phyloP scores from a whole-genome alignment of 1,140 invertebrate genomes.

The Sarcophaga bullata region DNA sequence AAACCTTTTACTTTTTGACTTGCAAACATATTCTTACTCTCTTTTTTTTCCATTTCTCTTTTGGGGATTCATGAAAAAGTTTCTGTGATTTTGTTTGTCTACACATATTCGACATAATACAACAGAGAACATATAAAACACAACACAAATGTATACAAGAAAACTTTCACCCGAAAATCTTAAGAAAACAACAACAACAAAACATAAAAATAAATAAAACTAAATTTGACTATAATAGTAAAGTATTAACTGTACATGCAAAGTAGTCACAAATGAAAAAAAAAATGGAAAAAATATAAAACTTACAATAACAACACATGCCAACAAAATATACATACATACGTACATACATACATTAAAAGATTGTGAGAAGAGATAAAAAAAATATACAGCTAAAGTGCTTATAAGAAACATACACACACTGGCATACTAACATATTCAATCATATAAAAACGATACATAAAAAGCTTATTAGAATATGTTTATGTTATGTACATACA shows the following conservation, averaged over 20 bases:
- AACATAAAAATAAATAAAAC: not conserved
- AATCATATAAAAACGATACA: not conserved
- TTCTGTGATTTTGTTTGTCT: not conserved
- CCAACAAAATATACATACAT: not conserved
- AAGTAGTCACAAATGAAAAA: not conserved
- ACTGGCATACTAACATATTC: not conserved
- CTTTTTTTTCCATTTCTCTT: not conserved
- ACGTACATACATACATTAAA: not conserved
- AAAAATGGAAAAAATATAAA: not conserved
- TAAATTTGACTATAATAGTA: conserved; percentile 37
- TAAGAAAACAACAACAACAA: conserved; percentile 17
- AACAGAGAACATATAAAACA: not conserved
- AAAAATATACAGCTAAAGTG: not conserved
- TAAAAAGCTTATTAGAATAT: conserved; percentile 19
- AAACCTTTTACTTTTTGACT: not conserved
- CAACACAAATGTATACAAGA: conserved; percentile 2
- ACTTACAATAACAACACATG: not conserved
- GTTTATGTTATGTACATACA: not conserved
- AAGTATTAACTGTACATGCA: conserved; percentile 28
- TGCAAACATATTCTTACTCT: not conserved
- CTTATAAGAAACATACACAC: not conserved
- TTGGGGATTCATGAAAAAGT: not conserved
- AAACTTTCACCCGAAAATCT: conserved; percentile 31
- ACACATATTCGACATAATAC: not conserved
- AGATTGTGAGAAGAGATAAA: conserved; percentile 13